Percentiles rank a stretch among this genome's conserved stretches.
Evolutionary conservation across 2,113 vertebrate species (phyloP).

Genomic region (Hyaena hyaena): DNA sequence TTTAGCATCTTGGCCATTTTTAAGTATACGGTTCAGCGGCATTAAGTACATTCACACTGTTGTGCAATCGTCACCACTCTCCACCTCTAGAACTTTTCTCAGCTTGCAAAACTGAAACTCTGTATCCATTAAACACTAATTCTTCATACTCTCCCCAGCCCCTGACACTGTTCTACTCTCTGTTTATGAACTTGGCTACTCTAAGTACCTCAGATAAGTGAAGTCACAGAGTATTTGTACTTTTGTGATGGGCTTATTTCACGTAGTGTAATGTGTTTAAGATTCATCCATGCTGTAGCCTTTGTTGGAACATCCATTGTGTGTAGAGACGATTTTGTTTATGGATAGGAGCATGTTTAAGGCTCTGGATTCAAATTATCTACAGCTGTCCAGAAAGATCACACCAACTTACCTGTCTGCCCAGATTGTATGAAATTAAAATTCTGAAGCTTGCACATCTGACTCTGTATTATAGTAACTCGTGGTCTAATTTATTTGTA

Average conservation of each 20-base stretch:
- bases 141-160: not conserved
- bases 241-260: not conserved
- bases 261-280: not conserved
- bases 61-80: not conserved
- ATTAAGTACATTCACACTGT: not conserved
- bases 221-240: not conserved
- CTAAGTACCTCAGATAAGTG: not conserved
- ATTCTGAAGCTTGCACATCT: not conserved
- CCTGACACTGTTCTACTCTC: not conserved
- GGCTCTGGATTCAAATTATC: not conserved
- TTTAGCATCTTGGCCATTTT: not conserved
- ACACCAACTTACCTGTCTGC: not conserved
- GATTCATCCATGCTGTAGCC: not conserved
- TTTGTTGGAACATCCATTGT: not conserved
- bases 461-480: not conserved
- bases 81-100: not conserved
- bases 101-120: not conserved
- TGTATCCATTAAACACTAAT: not conserved
- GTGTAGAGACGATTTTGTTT: not conserved
- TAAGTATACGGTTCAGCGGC: not conserved
- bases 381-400: not conserved
- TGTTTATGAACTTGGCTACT: not conserved
- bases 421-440: not conserved
- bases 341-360: not conserved
- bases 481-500: not conserved